Base-by-base conservation (phyloP, 2,113 vertebrate genomes). In the Condylura cristata region DNA sequence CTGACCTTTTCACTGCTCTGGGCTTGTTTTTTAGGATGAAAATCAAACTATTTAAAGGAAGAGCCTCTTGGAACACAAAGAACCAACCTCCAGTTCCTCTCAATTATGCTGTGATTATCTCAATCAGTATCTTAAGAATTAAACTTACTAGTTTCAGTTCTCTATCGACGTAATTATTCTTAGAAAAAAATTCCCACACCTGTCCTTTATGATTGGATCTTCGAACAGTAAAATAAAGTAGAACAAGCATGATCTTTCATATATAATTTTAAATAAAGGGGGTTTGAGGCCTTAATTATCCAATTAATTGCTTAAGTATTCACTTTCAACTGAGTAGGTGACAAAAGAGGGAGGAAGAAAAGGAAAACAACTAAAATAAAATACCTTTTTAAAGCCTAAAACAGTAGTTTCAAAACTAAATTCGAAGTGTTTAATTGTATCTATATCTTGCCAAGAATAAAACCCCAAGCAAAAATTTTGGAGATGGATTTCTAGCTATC, bases 41-140 rank as follows among this genome's bases (percentile, higher is more conserved):
- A 58, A 93, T 74, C 91, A 65, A 97, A 96, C 51, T 93, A 6
- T n/a, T n/a, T 93, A 87, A 46, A 91, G 93, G 24, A 66, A 97
- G 95, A 32, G n/a, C 94, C 71, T 88, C 78, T 74, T 83, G 2
- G 44, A 72, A 53, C 24, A n/a, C 32, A 51, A 79, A 80, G 8
- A 75, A 37, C 39, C 70, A 32, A 32, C 13, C 53, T 18, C 34
- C 37, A 46, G 28, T 34, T 68, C 80, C 91, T 91, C 88, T 96
- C 92, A 94, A 85, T 84, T 90, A 65, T 41, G 37, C 76, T 70
- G 61, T 89, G 84, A 96, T 96, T 83, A 97, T 91, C 72, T 96
- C 92, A 97, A 94, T 96, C 58, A 0, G 94, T 92, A 94, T 65
- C 72, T 94, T 18, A 2, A 70, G 91, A 97, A 97, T 97, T 97